These are phyloP conservation scores for Lithobates sylvaticus DNA, from an alignment of 2,797 vertebrate species.

Conservation along the genomic window DNA sequence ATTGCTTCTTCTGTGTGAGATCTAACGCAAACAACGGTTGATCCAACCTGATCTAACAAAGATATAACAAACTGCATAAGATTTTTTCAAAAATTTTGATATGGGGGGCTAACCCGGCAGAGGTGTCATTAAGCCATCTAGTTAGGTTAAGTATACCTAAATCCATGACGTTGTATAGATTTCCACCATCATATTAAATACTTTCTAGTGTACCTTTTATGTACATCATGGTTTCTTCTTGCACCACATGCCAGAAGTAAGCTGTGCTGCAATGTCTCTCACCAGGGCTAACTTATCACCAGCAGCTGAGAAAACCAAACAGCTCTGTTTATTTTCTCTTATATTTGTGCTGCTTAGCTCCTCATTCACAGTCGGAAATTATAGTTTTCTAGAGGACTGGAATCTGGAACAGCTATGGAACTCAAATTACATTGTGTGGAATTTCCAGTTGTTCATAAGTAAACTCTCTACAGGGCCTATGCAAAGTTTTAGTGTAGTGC, in stretches of 20 bases:
- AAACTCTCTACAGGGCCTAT: neutral
- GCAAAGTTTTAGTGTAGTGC: neutral
- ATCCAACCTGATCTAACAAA: too few relatives aligned
- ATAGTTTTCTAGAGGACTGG: neutral
- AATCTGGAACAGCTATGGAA: neutral
- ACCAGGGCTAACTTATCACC: neutral
- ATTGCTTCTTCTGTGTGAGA: too few relatives aligned
- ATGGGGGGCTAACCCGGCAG: too few relatives aligned
- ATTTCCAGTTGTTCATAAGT: conserved; percentile 1
- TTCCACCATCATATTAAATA: neutral
- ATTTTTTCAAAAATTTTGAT: too few relatives aligned
- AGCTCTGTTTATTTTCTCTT: conserved; percentile 24
- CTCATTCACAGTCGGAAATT: neutral
- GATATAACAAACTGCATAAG: too few relatives aligned
- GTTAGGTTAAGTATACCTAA: too few relatives aligned
- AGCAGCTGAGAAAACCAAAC: conserved; percentile 8
- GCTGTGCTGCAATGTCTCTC: neutral
- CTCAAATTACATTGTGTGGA: neutral
- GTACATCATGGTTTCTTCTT: neutral
- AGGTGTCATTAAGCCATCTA: too few relatives aligned
- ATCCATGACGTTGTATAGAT: neutral
- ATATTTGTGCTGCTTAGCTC: conserved; percentile 6
- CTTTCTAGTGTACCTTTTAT: neutral
- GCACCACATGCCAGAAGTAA: neutral
- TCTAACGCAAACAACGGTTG: too few relatives aligned